Percentiles rank a stretch among this genome's conserved stretches.
Conservation (phyloP, 2,888 invertebrate genomes). For the Cephus sareptanus region DNA sequence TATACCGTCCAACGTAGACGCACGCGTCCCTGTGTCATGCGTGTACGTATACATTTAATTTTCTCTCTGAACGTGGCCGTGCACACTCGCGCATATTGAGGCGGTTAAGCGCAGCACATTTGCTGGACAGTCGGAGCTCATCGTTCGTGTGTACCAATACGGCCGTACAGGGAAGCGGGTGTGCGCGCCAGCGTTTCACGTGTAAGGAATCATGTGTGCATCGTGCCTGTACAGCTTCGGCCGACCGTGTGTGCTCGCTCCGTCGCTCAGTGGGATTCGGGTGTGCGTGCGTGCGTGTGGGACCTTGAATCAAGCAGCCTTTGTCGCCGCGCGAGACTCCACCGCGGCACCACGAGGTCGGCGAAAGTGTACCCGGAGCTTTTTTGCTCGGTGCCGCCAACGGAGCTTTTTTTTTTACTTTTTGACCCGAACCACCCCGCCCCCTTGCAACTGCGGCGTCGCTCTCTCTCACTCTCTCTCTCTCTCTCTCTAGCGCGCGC, state of each 20-base stretch:
- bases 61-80: constrained; percentile 4
- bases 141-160: constrained; percentile 11
- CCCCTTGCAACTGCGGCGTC: constrained; percentile 18
- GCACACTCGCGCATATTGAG: not conserved
- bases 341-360: constrained; percentile 64
- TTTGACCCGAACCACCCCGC: constrained; percentile 40
- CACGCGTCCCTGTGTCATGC: constrained; percentile 26
- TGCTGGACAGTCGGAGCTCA: constrained; percentile 7
- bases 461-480: constrained; percentile 26
- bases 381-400: constrained; percentile 44
- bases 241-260: constrained; percentile 19
- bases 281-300: constrained; percentile 51
- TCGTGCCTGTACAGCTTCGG: constrained; percentile 13
- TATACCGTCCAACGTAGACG: not conserved
- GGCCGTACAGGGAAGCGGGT: not conserved
- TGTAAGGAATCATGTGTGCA: not conserved
- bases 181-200: constrained; percentile 12
- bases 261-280: not conserved
- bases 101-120: constrained; percentile 1
- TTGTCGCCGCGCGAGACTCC: constrained; percentile 64
- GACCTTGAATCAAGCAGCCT: constrained; percentile 66
- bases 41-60: constrained; percentile 21
- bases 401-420: constrained; percentile 1
- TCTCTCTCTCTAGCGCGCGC: constrained; percentile 8
- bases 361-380: constrained; percentile 65